Conservation (phyloP, 2,888 invertebrate genomes). For the Catocala nupta region DNA sequence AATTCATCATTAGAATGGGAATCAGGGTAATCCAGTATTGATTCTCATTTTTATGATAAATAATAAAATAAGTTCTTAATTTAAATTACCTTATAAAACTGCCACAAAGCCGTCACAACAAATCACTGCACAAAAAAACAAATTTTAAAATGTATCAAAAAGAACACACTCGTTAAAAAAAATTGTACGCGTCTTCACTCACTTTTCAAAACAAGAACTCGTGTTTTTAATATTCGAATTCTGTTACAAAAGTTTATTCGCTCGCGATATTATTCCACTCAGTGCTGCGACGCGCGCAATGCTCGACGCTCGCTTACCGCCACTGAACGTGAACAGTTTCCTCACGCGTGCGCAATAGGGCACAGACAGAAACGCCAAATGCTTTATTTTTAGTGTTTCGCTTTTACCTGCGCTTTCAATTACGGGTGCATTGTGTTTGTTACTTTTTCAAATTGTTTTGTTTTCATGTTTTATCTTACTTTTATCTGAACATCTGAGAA, state of each 20-base stretch:
- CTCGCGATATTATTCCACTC: constrained; percentile 37
- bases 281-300: constrained; percentile 49
- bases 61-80: background rate
- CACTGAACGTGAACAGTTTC: constrained; percentile 49
- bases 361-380: constrained; percentile 40
- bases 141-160: constrained; percentile 24
- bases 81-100: constrained; percentile 39
- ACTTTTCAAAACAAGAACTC: constrained; percentile 14
- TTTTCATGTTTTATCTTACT: background rate
- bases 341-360: constrained; percentile 54
- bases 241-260: constrained; percentile 45
- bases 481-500: constrained; percentile 12
- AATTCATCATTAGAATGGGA: no score
- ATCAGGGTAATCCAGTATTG: no score
- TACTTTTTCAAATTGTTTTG: constrained; percentile 3
- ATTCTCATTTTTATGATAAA: no score
- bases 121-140: constrained; percentile 46
- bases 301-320: constrained; percentile 51
- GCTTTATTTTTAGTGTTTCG: constrained; percentile 57
- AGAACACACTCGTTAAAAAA: constrained; percentile 31
- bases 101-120: constrained; percentile 28
- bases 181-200: constrained; percentile 18
- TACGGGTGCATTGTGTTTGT: constrained; percentile 43
- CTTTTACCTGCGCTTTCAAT: constrained; percentile 56
- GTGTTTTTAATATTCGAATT: constrained; percentile 23